These are phyloP conservation scores for Pelosia muscerda DNA, from an alignment of 2,888 invertebrate genomes.

Conservation along the genomic window DNA sequence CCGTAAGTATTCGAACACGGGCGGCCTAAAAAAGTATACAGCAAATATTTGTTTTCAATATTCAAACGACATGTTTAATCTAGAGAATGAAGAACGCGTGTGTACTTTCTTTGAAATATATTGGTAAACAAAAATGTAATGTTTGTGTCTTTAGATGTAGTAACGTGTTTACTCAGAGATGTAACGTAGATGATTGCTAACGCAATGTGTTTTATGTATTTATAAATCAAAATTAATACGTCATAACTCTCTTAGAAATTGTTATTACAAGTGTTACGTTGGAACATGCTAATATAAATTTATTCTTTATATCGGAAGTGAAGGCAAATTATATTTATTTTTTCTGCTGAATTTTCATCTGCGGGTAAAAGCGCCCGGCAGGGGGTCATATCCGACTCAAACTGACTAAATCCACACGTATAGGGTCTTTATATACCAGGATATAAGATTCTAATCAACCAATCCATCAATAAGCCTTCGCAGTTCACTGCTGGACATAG, in stretches of 20 bases:
- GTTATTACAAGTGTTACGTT: not conserved
- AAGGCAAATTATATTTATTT: too few species aligned
- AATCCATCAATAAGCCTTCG: too few species aligned
- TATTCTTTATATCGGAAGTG: too few species aligned
- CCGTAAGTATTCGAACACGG: slow-evolving; percentile 57
- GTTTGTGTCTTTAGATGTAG: slow-evolving; percentile 35
- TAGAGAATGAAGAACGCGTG: slow-evolving; percentile 56
- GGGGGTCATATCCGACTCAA: too few species aligned
- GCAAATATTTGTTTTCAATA: slow-evolving; percentile 66
- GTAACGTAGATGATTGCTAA: slow-evolving; percentile 14
- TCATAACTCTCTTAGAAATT: not conserved
- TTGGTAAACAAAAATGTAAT: slow-evolving; percentile 43
- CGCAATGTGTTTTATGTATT: not conserved
- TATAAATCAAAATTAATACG: not conserved
- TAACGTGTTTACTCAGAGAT: slow-evolving; percentile 34
- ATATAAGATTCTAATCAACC: too few species aligned
- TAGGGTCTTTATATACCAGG: too few species aligned
- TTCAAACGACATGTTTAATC: slow-evolving; percentile 66
- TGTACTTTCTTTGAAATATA: slow-evolving; percentile 46
- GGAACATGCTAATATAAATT: too few species aligned
- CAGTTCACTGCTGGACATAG: too few species aligned
- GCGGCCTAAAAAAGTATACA: slow-evolving; percentile 53
- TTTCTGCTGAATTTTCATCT: too few species aligned
- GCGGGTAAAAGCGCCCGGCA: too few species aligned
- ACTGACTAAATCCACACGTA: too few species aligned